These are phyloP conservation scores for Drosophila nr. perissopoda DNA, from an alignment of 2,888 invertebrate genomes.

Conservation along the genomic window DNA sequence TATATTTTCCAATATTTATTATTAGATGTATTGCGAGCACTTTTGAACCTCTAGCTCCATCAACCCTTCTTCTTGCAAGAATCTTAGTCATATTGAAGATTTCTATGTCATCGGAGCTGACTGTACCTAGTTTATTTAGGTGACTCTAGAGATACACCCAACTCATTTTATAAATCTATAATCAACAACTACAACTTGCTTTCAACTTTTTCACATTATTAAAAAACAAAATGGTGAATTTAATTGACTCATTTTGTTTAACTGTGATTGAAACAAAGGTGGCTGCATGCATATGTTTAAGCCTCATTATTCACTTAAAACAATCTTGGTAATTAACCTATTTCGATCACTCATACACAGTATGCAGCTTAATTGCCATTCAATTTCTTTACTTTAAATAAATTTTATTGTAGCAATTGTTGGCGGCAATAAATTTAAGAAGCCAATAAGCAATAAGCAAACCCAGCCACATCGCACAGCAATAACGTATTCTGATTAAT, in stretches of 20 bases:
- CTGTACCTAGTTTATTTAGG: neutral
- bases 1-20: neutral
- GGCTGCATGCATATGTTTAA: constrained; percentile 2
- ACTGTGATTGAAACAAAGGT: constrained; percentile 17
- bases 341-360: neutral
- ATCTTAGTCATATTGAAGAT: neutral
- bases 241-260: constrained; percentile 27
- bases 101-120: neutral
- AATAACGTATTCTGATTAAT: constrained; percentile 2
- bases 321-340: neutral
- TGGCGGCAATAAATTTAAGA: constrained; percentile 3
- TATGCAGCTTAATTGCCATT: neutral
- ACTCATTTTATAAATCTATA: neutral
- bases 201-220: neutral
- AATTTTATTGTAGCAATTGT: constrained; percentile 10
- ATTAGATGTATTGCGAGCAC: neutral
- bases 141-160: neutral
- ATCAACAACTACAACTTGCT: neutral
- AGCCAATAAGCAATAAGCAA: neutral
- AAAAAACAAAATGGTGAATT: constrained; percentile 9
- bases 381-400: neutral
- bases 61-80: neutral
- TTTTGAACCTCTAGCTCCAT: neutral
- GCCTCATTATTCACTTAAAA: neutral
- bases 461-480: no score